These are phyloP conservation scores for Scaptomyza parva DNA, from an alignment of 2,888 invertebrate species.

Conservation along the genomic window DNA sequence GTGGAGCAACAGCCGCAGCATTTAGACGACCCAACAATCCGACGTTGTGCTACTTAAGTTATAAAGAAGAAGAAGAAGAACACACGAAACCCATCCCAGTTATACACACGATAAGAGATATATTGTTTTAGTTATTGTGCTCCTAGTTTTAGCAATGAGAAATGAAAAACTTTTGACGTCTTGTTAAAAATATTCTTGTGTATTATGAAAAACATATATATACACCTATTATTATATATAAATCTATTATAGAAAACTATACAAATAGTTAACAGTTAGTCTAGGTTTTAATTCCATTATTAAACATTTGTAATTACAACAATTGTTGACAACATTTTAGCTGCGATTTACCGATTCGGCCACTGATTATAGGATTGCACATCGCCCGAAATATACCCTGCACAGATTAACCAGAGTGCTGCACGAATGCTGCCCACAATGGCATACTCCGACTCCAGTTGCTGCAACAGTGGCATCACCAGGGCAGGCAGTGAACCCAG, in stretches of 20 bases:
- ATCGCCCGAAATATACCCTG: constrained; percentile 62
- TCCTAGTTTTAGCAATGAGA: constrained; percentile 52
- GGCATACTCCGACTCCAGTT: constrained; percentile 47
- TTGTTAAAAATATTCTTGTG: constrained; percentile 25
- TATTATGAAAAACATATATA: constrained; percentile 15
- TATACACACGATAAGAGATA: constrained; percentile 39
- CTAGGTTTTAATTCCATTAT: constrained; percentile 32
- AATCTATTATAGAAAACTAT: constrained; percentile 28
- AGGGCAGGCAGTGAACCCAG: constrained; percentile 89
- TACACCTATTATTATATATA: constrained; percentile 7
- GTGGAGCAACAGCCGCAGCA: constrained; percentile 17
- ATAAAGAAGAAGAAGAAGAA: neutral
- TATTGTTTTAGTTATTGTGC: constrained; percentile 68
- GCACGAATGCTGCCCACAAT: constrained; percentile 86
- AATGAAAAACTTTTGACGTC: constrained; percentile 22
- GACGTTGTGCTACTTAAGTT: constrained; percentile 31
- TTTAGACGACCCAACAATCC: constrained; percentile 22
- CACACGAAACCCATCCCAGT: constrained; percentile 43
- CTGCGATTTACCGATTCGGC: neutral
- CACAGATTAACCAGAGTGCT: constrained; percentile 56
- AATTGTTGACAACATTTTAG: neutral
- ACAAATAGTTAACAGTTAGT: constrained; percentile 37
- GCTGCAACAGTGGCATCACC: constrained; percentile 86
- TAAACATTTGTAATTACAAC: constrained; percentile 25
- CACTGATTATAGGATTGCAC: constrained; percentile 62